Base-by-base conservation (phyloP, 2,888 invertebrate genomes). In the Actias luna region DNA sequence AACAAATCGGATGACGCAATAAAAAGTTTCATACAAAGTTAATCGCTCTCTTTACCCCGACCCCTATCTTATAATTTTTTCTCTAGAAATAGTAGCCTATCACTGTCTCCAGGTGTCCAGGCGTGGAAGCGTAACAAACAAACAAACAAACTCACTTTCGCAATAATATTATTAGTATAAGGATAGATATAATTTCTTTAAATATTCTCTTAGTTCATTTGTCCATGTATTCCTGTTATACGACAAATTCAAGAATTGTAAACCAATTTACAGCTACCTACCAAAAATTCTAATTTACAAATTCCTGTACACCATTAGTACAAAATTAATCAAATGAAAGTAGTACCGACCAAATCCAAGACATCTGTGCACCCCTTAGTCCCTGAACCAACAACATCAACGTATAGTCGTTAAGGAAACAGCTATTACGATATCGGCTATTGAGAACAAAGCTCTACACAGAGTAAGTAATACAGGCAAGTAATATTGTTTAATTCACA, bases 261-360 rank as follows among this genome's bases (percentile, higher is more conserved):
- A 78, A 75, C 78, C 71, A 72, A 70, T 71, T 74, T 77, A 79
- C n/a, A n/a, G n/a, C n/a, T 80, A 78, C 77, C 76, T 75, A 68
- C 66, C 14, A 29, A 67, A 80, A 84, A 76, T 80, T 79, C 73
- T 70, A 79, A 84, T 84, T 88, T 85, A 81, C 82, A 82, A 80
- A 85, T 83, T 82, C 82, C 82, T 72, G 67, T 68, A 67, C 75
- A 72, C 83, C 82, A 87, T 88, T 88, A 87, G 77, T 74, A 71
- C 69, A 66, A 78, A 80, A 87, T 88, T 88, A 87, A 86, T 88
- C 85, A 85, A 84, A 84, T 81, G 79, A 79, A 81, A 80, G 80
- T 83, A 82, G 80, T 77, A 78, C 84, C 81, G 66, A 67, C 63
- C 75, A 76, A 83, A 84, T 80, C 83, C 78, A 76, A 82, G 80